A percentile compares a stretch with the other conserved stretches of the same genome.
phyloP scores from a whole-genome alignment of 1,140 invertebrate genomes.

The Ceratina australensis region DNA sequence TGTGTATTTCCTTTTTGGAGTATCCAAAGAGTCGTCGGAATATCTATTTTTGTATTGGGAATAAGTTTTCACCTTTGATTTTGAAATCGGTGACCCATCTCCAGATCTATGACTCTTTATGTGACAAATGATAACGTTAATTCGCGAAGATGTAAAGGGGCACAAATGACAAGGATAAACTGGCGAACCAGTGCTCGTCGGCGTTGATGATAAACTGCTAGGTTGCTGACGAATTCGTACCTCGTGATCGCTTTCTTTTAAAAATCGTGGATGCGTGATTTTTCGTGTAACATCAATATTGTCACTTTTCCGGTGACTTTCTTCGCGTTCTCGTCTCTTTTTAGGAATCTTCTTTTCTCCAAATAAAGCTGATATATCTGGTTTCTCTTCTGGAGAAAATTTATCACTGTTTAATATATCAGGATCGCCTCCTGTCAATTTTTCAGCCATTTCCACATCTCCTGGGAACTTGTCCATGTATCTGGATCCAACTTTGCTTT shows the following conservation, averaged over 20 bases:
- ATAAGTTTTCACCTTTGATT: constrained; percentile 59
- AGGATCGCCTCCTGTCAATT: constrained; percentile 83
- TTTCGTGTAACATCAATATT: constrained; percentile 59
- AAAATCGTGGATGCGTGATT: constrained; percentile 80
- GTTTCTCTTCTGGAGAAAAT: constrained; percentile 83
- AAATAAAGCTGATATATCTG: constrained; percentile 75
- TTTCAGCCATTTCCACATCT: constrained; percentile 86
- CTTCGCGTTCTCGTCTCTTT: constrained; percentile 68
- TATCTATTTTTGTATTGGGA: constrained; percentile 56
- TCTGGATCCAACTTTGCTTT: constrained; percentile 78
- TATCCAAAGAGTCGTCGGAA: constrained; percentile 59
- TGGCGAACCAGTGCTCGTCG: constrained; percentile 67
- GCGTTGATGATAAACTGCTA: constrained; percentile 64
- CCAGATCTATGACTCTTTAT: constrained; percentile 82
- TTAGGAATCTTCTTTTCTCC: constrained; percentile 75
- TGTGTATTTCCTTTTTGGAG: constrained; percentile 78
- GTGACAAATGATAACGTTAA: constrained; percentile 86
- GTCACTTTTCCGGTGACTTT: constrained; percentile 57
- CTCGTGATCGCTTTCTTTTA: constrained; percentile 83
- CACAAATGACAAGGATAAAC: constrained; percentile 84
- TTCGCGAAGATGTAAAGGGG: constrained; percentile 82
- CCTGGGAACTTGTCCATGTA: constrained; percentile 88
- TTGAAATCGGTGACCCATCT: constrained; percentile 38
- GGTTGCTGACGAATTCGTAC: constrained; percentile 79
- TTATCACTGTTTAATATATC: constrained; percentile 83